Percentiles rank a stretch among this genome's conserved stretches.
phyloP scores from a whole-genome alignment of 2,113 vertebrate genomes.

The Bos javanicus region DNA sequence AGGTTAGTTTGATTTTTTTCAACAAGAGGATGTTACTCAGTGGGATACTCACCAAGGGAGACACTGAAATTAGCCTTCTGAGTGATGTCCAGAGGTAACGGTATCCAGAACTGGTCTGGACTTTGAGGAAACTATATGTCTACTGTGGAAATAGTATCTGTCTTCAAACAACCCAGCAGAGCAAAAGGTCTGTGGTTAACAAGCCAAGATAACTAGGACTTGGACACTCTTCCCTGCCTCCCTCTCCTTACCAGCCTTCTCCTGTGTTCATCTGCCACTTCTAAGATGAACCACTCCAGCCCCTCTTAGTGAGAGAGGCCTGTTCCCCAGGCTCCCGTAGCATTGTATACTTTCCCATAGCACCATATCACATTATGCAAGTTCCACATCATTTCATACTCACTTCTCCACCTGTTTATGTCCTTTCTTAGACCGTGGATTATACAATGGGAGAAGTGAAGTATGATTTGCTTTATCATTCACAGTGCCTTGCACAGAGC shows the following conservation, averaged over 20 bases:
- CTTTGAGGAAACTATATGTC: background rate
- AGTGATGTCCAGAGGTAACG: background rate
- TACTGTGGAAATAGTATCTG: background rate
- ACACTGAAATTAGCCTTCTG: background rate
- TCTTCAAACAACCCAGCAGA: background rate
- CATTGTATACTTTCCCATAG: background rate
- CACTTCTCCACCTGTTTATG: background rate
- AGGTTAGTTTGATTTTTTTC: background rate
- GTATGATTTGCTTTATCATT: background rate
- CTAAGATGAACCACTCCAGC: background rate
- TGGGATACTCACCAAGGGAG: background rate
- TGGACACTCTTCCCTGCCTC: background rate
- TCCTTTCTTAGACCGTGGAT: background rate
- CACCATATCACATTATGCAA: background rate
- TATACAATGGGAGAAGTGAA: background rate
- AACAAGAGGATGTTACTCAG: background rate
- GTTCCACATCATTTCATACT: background rate
- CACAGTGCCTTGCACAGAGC: accelerated
- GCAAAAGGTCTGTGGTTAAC: background rate
- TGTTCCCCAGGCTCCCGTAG: background rate
- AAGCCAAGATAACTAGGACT: background rate
- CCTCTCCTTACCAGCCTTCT: background rate
- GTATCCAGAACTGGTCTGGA: background rate
- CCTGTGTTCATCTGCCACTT: background rate
- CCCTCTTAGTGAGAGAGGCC: background rate